Evolutionary conservation across 2,113 vertebrate genomes (phyloP).

Genomic region (Nanorana parkeri): DNA sequence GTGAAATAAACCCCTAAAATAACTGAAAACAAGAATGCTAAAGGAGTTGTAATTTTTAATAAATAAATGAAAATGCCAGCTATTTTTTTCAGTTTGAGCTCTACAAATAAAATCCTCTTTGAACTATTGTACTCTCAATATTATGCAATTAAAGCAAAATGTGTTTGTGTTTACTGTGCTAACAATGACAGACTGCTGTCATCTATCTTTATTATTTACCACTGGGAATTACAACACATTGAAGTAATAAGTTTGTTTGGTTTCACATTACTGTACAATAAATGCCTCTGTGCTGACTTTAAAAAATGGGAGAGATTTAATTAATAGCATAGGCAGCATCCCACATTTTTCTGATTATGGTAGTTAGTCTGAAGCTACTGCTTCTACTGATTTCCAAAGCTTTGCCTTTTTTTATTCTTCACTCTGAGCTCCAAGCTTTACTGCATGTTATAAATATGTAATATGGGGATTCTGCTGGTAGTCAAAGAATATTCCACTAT

Average conservation of each 20-base stretch:
- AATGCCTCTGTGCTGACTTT: not conserved
- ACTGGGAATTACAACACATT: conserved; percentile 19
- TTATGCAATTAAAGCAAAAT: conserved; percentile 5
- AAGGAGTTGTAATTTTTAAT: no score
- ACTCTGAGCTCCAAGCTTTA: conserved; percentile 56
- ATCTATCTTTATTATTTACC: conserved; percentile 38
- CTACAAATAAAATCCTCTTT: not conserved
- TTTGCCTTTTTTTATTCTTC: conserved; percentile 56
- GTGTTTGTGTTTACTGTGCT: conserved; percentile 25
- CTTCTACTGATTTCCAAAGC: conserved; percentile 42
- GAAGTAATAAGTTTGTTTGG: conserved; percentile 10
- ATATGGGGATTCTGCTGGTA: conserved; percentile 59
- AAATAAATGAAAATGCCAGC: no score
- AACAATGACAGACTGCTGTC: conserved; percentile 32
- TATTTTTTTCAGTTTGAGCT: no score
- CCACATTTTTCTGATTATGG: conserved; percentile 49
- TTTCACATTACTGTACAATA: not conserved
- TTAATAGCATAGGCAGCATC: not conserved
- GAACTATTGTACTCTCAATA: not conserved
- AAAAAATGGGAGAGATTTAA: conserved; percentile 48
- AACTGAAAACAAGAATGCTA: no score
- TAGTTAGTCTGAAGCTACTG: conserved; percentile 32
- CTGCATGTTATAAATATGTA: conserved; percentile 63
- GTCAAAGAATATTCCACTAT: conserved; percentile 60
- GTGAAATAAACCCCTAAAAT: no score